Evolutionary conservation across 1,140 invertebrate species (phyloP).

Genomic region (Gonioctena quinquepunctata): DNA sequence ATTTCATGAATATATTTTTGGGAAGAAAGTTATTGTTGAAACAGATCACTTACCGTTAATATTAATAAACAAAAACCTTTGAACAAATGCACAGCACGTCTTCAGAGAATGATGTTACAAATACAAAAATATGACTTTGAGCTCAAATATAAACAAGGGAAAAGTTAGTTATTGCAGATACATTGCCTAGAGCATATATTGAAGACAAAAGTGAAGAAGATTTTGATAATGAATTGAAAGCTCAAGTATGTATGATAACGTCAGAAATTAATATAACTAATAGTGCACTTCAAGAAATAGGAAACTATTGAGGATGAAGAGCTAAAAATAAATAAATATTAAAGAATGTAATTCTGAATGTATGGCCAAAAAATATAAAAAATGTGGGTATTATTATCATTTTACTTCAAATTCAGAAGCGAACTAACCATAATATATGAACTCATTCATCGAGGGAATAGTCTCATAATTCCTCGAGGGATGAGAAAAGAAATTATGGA

Average conservation of each 20-base stretch:
- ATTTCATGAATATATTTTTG: conserved; percentile 46
- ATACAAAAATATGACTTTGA: conserved; percentile 54
- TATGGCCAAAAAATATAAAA: conserved; percentile 50
- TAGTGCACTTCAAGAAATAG: conserved; percentile 11
- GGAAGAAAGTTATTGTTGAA: conserved; percentile 31
- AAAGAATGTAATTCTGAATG: conserved; percentile 35
- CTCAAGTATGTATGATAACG: no score
- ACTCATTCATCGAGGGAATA: no score
- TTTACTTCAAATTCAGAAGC: no score
- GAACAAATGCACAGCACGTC: conserved; percentile 37
- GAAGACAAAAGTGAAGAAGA: no score
- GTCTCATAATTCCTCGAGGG: no score
- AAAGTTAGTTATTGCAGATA: no score
- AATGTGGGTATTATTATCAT: background rate
- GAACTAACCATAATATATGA: no score
- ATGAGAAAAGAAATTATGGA: no score
- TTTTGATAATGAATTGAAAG: no score
- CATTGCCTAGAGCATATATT: no score
- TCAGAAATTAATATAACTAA: no score
- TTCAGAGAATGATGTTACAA: conserved; percentile 51
- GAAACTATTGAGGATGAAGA: conserved; percentile 35
- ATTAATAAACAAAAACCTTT: conserved; percentile 45
- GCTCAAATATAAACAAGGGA: conserved; percentile 53
- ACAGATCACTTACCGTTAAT: conserved; percentile 46
- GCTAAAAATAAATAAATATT: conserved; percentile 35